These are phyloP conservation scores for Agrilus mali DNA, from an alignment of 2,888 invertebrate species.

Conservation along the genomic window DNA sequence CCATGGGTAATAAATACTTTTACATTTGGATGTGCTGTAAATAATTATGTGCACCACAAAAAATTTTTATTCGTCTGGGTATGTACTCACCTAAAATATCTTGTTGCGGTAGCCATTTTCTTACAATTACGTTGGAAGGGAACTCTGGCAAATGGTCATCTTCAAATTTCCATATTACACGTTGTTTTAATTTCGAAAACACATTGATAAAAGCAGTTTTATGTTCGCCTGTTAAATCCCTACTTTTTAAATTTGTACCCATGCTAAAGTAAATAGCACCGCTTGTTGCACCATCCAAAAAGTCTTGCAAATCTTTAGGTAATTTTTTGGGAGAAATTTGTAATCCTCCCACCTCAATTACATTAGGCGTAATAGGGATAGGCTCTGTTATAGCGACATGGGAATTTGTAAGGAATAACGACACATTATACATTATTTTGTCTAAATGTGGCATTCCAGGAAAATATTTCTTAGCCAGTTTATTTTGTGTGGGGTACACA, in stretches of 20 bases:
- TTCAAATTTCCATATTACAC: conserved; percentile 40
- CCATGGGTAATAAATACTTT: too few species aligned
- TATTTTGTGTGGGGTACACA: conserved; percentile 11
- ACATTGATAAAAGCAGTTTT: conserved; percentile 39
- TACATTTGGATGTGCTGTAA: too few species aligned
- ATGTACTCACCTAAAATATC: conserved; percentile 26
- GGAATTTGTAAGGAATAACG: conserved; percentile 18
- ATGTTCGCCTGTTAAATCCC: conserved; percentile 38
- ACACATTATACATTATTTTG: conserved; percentile 14
- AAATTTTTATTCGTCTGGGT: too few species aligned
- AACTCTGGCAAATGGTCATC: conserved; percentile 37
- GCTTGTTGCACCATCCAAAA: conserved; percentile 36
- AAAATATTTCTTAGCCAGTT: conserved; percentile 14
- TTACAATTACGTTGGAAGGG: conserved; percentile 42
- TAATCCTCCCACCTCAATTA: conserved; percentile 41
- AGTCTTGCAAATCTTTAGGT: conserved; percentile 35
- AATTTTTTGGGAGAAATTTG: conserved; percentile 26
- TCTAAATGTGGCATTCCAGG: conserved; percentile 14
- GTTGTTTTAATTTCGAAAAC: conserved; percentile 41
- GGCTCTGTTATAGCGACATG: conserved; percentile 39
- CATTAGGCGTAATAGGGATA: conserved; percentile 38
- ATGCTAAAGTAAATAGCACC: conserved; percentile 45
- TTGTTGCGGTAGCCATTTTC: conserved; percentile 55
- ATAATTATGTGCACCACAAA: too few species aligned
- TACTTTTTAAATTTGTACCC: conserved; percentile 43